These are phyloP conservation scores for Trichomycterus rosablanca DNA, from an alignment of 2,113 vertebrate species.

Conservation along the genomic window DNA sequence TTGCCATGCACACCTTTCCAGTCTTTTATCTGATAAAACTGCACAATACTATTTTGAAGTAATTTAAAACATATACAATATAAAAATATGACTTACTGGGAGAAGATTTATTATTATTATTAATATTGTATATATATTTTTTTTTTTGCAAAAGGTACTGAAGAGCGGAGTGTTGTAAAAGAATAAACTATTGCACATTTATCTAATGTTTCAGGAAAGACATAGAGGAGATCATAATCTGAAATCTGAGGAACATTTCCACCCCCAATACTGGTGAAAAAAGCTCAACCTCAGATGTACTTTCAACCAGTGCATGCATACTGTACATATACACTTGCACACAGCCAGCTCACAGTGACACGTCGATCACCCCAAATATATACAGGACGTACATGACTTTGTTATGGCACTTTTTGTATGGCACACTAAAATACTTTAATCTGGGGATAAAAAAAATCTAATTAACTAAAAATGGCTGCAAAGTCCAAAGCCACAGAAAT, in stretches of 20 bases:
- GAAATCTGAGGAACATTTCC: conserved; percentile 32
- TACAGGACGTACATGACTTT: conserved; percentile 28
- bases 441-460: conserved; percentile 7
- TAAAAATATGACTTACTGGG: conserved; percentile 62
- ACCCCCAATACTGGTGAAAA: conserved; percentile 33
- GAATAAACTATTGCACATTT: conserved; percentile 66
- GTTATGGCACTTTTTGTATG: conserved; percentile 38
- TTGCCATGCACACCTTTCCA: conserved; percentile 39
- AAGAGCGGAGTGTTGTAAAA: conserved; percentile 45
- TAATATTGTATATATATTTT: too few species aligned
- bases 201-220: conserved; percentile 48
- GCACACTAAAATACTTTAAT: conserved; percentile 39
- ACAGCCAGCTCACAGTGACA: conserved; percentile 40
- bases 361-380: conserved; percentile 30
- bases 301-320: conserved; percentile 26
- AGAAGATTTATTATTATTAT: too few species aligned
- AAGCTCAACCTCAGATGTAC: not conserved
- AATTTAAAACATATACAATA: conserved; percentile 50
- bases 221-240: conserved; percentile 38
- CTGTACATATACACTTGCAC: conserved; percentile 31
- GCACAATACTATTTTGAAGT: conserved; percentile 46
- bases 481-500: conserved; percentile 11
- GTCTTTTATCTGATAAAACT: conserved; percentile 29
- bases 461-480: conserved; percentile 1
- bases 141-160: conserved; percentile 41